A percentile compares a stretch with the other conserved stretches of the same genome.
phyloP scores from a whole-genome alignment of 2,888 invertebrate species.

The Stegana nigrithorax region DNA sequence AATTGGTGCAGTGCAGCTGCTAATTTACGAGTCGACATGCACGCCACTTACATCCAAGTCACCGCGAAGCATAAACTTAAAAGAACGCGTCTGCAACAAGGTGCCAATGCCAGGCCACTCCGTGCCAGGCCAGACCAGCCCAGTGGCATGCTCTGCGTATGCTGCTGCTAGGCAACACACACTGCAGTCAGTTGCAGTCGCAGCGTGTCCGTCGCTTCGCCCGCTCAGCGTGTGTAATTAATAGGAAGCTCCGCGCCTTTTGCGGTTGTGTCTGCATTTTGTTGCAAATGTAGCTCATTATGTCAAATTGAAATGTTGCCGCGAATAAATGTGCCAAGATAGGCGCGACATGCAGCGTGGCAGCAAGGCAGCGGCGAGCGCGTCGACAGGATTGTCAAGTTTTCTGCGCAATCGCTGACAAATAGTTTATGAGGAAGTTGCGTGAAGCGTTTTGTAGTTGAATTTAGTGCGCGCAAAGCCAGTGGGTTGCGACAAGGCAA shows the following conservation, averaged over 20 bases:
- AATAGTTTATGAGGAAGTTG: conserved; percentile 37
- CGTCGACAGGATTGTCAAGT: conserved; percentile 9
- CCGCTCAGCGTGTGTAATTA: too few relatives aligned
- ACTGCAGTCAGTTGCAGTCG: too few relatives aligned
- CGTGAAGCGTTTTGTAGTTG: conserved; percentile 55
- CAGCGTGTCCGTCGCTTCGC: too few relatives aligned
- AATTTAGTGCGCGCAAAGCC: conserved; percentile 35
- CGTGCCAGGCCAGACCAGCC: too few relatives aligned
- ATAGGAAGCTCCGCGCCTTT: conserved; percentile 20
- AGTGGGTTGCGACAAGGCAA: too few relatives aligned
- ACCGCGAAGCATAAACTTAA: background rate
- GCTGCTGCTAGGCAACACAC: too few relatives aligned
- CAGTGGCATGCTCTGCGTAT: too few relatives aligned
- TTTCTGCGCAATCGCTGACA: conserved; percentile 5
- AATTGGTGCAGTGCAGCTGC: background rate
- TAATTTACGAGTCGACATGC: conserved; percentile 2
- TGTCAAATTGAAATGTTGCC: conserved; percentile 68
- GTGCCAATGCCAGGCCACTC: too few relatives aligned
- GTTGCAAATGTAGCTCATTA: conserved; percentile 65
- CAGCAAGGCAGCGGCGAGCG: conserved; percentile 15
- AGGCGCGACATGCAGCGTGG: conserved; percentile 29
- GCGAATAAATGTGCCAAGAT: conserved; percentile 49
- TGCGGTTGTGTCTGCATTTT: conserved; percentile 42
- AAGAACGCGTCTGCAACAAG: background rate
- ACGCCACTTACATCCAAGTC: background rate